A percentile compares a stretch with the other conserved stretches of the same genome.
Conservation (phyloP, 2,113 vertebrate species). For the Macquaria australasica region DNA sequence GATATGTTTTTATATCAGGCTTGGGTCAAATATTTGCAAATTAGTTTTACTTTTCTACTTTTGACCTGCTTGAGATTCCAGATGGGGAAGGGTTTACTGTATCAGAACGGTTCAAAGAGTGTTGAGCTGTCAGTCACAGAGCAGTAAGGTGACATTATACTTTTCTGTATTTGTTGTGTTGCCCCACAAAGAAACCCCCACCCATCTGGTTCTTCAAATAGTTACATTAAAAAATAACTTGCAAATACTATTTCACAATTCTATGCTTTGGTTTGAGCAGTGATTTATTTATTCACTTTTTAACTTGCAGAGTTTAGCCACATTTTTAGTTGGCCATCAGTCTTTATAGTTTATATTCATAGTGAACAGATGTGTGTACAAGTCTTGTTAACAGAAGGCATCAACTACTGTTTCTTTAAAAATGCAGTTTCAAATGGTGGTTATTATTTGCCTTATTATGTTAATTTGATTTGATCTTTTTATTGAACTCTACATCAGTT, state of each 20-base stretch:
- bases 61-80: conserved; percentile 53
- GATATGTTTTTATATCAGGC: conserved; percentile 53
- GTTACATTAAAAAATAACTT: conserved; percentile 3
- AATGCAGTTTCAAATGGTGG: background rate
- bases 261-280: background rate
- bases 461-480: background rate
- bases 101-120: conserved; percentile 44
- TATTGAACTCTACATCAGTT: background rate
- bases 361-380: background rate
- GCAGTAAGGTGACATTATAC: conserved; percentile 31
- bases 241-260: background rate
- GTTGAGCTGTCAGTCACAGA: conserved; percentile 58
- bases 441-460: background rate
- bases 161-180: conserved; percentile 9
- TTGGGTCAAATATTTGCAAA: conserved; percentile 66
- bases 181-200: background rate
- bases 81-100: conserved; percentile 56
- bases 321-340: background rate
- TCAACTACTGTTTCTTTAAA: background rate
- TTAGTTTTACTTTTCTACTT: conserved; percentile 44
- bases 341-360: background rate
- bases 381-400: background rate
- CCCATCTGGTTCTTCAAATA: conserved; percentile 32
- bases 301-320: background rate
- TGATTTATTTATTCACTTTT: background rate